phyloP scores from a whole-genome alignment of 2,797 vertebrate species.

The Euthynnus affinis region DNA sequence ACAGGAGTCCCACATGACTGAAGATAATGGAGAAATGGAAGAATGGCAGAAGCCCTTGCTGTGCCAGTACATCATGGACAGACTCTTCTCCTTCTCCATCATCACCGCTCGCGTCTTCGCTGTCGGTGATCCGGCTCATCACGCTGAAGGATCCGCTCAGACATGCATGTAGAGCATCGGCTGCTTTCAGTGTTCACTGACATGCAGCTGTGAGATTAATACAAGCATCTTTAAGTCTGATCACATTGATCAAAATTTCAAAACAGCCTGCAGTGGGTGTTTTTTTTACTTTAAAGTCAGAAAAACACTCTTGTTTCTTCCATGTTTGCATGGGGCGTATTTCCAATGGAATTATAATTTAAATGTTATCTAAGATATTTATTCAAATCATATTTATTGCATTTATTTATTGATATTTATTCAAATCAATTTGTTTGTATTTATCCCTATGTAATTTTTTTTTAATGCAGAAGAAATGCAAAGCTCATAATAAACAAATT shows the following conservation, averaged over 20 bases:
- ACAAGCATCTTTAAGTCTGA: slow-evolving; percentile 40
- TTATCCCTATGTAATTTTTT: not conserved
- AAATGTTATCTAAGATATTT: slow-evolving; percentile 49
- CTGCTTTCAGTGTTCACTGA: not conserved
- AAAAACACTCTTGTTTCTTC: slow-evolving; percentile 17
- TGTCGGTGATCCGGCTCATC: slow-evolving; percentile 69
- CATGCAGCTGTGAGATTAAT: slow-evolving; percentile 1
- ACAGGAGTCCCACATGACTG: not conserved
- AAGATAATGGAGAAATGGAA: slow-evolving; percentile 8
- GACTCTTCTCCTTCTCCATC: slow-evolving; percentile 87
- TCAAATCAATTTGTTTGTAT: slow-evolving; percentile 31
- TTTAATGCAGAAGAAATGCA: slow-evolving; percentile 16
- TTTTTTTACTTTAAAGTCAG: too few relatives aligned
- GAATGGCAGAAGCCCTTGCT: slow-evolving; percentile 29
- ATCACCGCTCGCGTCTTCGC: slow-evolving; percentile 83
- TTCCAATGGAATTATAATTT: slow-evolving; percentile 63
- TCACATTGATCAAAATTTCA: slow-evolving; percentile 76
- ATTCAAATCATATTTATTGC: slow-evolving; percentile 73
- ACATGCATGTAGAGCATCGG: slow-evolving; percentile 47
- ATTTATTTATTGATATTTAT: slow-evolving; percentile 78
- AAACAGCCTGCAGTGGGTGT: too few relatives aligned
- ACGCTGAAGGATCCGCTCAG: slow-evolving; percentile 3
- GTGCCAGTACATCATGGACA: slow-evolving; percentile 77
- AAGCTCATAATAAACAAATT: slow-evolving; percentile 40
- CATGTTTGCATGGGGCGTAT: slow-evolving; percentile 50